Conservation (phyloP, 2,113 vertebrate species). For the Gavia stellata region DNA sequence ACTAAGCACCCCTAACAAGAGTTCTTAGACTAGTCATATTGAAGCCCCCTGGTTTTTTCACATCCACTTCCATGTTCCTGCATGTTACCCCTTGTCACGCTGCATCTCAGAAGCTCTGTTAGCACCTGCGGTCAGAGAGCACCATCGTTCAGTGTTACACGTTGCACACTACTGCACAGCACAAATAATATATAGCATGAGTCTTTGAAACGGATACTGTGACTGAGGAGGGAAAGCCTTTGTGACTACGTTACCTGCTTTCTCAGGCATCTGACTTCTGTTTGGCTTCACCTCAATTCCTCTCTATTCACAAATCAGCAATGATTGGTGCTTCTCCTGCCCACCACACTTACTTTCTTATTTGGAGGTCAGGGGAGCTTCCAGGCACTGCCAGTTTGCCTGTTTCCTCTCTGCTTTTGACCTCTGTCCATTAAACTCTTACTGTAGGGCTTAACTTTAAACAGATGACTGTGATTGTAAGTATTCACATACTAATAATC, state of each 20-base stretch:
- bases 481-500: neutral
- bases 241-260: neutral
- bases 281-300: neutral
- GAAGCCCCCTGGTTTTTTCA: neutral
- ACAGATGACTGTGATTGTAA: neutral
- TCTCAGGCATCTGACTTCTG: neutral
- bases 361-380: neutral
- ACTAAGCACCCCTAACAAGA: neutral
- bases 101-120: neutral
- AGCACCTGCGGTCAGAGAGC: neutral
- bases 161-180: neutral
- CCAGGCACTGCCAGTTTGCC: neutral
- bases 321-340: neutral
- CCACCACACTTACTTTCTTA: neutral
- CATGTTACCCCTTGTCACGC: neutral
- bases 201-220: neutral
- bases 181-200: neutral
- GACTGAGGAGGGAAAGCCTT: neutral
- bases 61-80: neutral
- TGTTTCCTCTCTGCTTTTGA: neutral
- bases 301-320: neutral
- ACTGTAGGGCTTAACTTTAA: neutral
- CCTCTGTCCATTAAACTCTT: neutral
- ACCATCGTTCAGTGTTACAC: neutral
- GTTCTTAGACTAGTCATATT: neutral